Evolutionary conservation across 2,888 invertebrate species (phyloP).

Genomic region (Abrostola triplasia): DNA sequence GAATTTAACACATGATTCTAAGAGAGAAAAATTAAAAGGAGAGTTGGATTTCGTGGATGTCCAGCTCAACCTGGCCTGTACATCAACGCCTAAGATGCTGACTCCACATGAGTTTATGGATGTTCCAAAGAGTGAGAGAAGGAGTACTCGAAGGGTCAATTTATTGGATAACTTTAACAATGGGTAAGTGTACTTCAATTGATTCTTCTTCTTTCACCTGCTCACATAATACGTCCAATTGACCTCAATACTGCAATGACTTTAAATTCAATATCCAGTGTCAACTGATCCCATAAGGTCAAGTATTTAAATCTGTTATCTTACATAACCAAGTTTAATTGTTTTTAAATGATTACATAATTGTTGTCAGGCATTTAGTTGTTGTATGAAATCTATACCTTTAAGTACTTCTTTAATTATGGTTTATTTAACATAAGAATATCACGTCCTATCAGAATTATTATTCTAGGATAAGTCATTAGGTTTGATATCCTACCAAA

Average conservation of each 20-base stretch:
- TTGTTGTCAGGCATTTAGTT: slow-evolving; percentile 1
- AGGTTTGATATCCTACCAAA: too few relatives aligned
- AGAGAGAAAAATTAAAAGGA: slow-evolving; percentile 84
- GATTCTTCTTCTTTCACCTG: not conserved
- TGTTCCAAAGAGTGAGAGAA: slow-evolving; percentile 69
- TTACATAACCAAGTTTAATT: slow-evolving; percentile 9
- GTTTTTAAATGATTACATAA: slow-evolving; percentile 8
- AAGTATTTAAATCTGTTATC: slow-evolving; percentile 24
- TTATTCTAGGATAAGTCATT: too few relatives aligned
- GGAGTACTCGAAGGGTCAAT: slow-evolving; percentile 73
- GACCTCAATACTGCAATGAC: slow-evolving; percentile 8
- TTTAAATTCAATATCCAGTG: slow-evolving; percentile 30
- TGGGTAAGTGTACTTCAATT: slow-evolving; percentile 76
- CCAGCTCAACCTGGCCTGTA: slow-evolving; percentile 82
- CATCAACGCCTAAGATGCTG: slow-evolving; percentile 85
- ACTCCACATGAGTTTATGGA: slow-evolving; percentile 81
- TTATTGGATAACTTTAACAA: slow-evolving; percentile 79
- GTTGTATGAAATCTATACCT: too few relatives aligned
- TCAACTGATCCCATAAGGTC: slow-evolving; percentile 32
- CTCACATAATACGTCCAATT: not conserved
- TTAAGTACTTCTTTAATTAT: too few relatives aligned
- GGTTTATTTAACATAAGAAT: too few relatives aligned
- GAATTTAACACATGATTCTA: slow-evolving; percentile 80
- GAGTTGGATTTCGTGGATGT: slow-evolving; percentile 78
- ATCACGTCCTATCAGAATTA: too few relatives aligned